Evolutionary conservation across 2,797 vertebrate species (phyloP).

Genomic region (Bufotes viridis): DNA sequence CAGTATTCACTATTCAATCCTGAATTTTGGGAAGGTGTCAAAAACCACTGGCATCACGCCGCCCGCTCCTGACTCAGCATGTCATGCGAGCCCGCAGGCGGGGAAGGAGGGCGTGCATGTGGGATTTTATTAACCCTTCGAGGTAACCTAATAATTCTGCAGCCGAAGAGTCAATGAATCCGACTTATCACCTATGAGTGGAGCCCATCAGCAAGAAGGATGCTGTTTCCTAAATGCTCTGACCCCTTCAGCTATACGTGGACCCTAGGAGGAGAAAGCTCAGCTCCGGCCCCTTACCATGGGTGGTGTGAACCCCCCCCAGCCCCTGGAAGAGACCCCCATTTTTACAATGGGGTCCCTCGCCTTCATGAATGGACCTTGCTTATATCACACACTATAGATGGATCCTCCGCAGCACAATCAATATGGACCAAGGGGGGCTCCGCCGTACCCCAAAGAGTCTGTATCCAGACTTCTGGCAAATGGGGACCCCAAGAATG

Average conservation of each 20-base stretch:
- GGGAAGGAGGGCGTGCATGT: background rate
- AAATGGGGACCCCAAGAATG: background rate
- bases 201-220: background rate
- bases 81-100: constrained; percentile 4
- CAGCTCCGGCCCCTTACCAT: background rate
- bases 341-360: no score
- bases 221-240: background rate
- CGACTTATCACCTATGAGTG: background rate
- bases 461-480: no score
- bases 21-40: constrained; percentile 26
- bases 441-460: no score
- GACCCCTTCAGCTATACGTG: background rate
- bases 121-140: constrained; percentile 8
- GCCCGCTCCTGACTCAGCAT: constrained; percentile 32
- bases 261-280: background rate
- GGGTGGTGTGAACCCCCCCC: background rate
- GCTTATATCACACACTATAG: background rate
- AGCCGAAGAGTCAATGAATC: background rate
- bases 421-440: no score
- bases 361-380: no score
- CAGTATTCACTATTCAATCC: constrained; percentile 13
- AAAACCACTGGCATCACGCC: background rate
- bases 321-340: no score
- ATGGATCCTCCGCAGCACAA: background rate
- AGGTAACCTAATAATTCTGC: background rate